Evolutionary conservation across 1,140 invertebrate species (phyloP).

Genomic region (Sycophaga agraensis): DNA sequence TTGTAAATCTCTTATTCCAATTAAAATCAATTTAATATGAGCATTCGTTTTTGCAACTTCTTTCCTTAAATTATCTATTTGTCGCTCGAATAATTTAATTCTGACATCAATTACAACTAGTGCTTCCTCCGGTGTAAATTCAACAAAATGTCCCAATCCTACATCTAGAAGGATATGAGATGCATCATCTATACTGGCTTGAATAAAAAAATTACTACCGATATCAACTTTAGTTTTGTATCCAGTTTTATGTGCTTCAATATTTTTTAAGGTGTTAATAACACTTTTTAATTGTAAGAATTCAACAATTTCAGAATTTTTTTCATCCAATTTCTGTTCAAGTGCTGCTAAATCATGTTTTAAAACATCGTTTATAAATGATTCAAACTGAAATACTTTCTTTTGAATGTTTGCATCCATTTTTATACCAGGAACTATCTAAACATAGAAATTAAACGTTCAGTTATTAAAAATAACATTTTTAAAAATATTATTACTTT

Average conservation of each 20-base stretch:
- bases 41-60: slow-evolving; percentile 72
- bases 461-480: too few species aligned
- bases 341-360: slow-evolving; percentile 66
- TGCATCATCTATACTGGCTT: slow-evolving; percentile 70
- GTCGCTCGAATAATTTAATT: slow-evolving; percentile 65
- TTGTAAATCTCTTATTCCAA: slow-evolving; percentile 65
- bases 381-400: slow-evolving; percentile 58
- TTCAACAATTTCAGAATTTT: slow-evolving; percentile 73
- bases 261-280: slow-evolving; percentile 52
- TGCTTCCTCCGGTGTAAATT: slow-evolving; percentile 73
- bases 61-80: slow-evolving; percentile 64
- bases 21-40: slow-evolving; percentile 76
- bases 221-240: slow-evolving; percentile 80
- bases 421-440: too few species aligned
- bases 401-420: slow-evolving; percentile 44
- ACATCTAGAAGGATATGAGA: slow-evolving; percentile 72
- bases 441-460: too few species aligned
- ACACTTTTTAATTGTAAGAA: slow-evolving; percentile 71
- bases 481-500: too few species aligned
- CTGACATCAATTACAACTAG: slow-evolving; percentile 70
- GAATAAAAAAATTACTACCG: slow-evolving; percentile 75
- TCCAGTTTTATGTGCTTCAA: slow-evolving; percentile 54
- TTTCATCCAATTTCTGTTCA: slow-evolving; percentile 62
- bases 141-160: slow-evolving; percentile 74
- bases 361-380: slow-evolving; percentile 68